Evolutionary conservation across 1,140 invertebrate genomes (phyloP), one percentile per base, ranked within the genome.

Genomic region (Microplitis mediator): DNA sequence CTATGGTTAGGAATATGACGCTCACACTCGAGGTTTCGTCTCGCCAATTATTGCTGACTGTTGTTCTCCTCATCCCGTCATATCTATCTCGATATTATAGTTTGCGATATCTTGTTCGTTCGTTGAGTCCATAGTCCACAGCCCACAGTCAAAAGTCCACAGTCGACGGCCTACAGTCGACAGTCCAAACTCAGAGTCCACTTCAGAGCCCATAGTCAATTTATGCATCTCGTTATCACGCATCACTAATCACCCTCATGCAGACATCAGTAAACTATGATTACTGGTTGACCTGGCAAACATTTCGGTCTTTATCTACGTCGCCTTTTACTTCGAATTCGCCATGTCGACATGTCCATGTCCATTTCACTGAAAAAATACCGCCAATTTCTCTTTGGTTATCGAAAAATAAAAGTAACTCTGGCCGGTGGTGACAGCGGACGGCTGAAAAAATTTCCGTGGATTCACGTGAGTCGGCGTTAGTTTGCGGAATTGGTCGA

Each of bases 211-310:
- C 4, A 11, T 82, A 79, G 79, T 83, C 80, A 82, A 84, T 85
- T 82, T 83, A 80, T 84, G 79, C 81, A 76, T 79, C 78, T 79
- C 79, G 79, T 84, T 82, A 84, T 80, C 82, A 81, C 81, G 79
- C 78, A 71, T 66, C 72, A 60, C 75, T 78, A 80, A 80, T 84
- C 80, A 82, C 76, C 80, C 32, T 13, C 56, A 13, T 36, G 23
- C 45, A 16, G n/a, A 45, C 58, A 23, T 54, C 36, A 54, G 67
- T 36, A 13, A 61, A 36, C 66, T 36, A 23, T 69, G 34, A 31
- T 69, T 45, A 23, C 67, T 60, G 67, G 67, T 36, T 39, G 54
- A 60, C 51, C 64, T 39, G 56, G 67, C 54, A 39, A 32, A 45
- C 54, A 54, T 36, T 23, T 2, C 23, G 23, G 23, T 23, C 23